A percentile compares a stretch with the other conserved stretches of the same genome.
These are phyloP conservation scores for Xiphophorus maculatus DNA, from an alignment of 2,113 vertebrate species.

Conservation along the genomic window DNA sequence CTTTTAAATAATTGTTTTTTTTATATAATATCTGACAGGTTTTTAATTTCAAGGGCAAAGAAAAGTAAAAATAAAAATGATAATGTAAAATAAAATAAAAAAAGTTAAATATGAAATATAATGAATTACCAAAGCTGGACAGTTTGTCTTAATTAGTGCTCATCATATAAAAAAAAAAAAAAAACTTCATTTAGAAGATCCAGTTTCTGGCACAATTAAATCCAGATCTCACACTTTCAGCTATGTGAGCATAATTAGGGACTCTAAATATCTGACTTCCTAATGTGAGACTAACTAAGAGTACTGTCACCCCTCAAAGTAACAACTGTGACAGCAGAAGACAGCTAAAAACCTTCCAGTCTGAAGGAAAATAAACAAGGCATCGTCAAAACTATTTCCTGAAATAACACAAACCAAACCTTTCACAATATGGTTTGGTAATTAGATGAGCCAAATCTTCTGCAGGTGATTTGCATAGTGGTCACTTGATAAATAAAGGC, in stretches of 20 bases:
- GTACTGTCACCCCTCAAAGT: conserved; percentile 59
- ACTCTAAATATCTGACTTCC: conserved; percentile 52
- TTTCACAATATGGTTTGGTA: conserved; percentile 76
- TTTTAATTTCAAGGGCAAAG: too few relatives aligned
- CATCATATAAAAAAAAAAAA: conserved; percentile 53
- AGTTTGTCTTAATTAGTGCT: conserved; percentile 65
- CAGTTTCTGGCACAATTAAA: conserved; percentile 50
- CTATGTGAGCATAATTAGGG: conserved; percentile 59
- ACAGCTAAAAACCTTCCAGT: conserved; percentile 38
- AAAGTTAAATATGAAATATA: not conserved
- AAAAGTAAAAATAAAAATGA: not conserved
- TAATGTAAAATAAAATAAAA: not conserved
- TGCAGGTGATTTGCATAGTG: conserved; percentile 83
- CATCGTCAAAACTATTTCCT: conserved; percentile 43
- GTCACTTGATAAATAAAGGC: conserved; percentile 87
- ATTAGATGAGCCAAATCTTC: conserved; percentile 77
- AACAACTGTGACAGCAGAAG: conserved; percentile 38
- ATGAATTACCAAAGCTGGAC: conserved; percentile 6
- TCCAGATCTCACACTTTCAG: conserved; percentile 54
- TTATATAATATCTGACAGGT: too few relatives aligned
- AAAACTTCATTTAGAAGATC: conserved; percentile 57
- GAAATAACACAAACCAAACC: conserved; percentile 69
- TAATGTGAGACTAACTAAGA: conserved; percentile 61
- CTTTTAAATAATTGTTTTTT: too few relatives aligned
- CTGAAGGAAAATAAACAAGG: conserved; percentile 41